Base-by-base conservation (phyloP, 2,888 invertebrate genomes). In the Drosophila pseudotalamancana region DNA sequence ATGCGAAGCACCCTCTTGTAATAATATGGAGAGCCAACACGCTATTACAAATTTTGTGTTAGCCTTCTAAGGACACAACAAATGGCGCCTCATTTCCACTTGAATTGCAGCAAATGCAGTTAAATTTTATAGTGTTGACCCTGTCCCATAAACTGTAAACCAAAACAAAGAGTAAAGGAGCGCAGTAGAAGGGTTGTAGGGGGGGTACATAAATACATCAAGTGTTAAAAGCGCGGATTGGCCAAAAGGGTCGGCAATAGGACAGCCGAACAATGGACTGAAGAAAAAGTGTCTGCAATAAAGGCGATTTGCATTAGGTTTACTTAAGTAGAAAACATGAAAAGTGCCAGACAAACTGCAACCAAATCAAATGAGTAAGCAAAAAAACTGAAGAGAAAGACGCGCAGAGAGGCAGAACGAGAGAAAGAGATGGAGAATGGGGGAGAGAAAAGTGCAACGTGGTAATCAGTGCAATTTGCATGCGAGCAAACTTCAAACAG, bases 381-480 rank as follows among this genome's bases (percentile, higher is more conserved):
- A 83, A 80, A 71, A n/a, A 42, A 48, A 39, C 54, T 32, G 32
- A 54, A 50, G 32, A 25, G 37, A 45, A 34, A 12, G 16, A 11
- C 1, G 19, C n/a, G 25, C 14, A 32, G 12, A 8, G 14, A 11
- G 16, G 4, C 1, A 6, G 11, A 6, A 6, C 25, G n/a, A 35
- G 8, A n/a, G 35, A 3, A 31, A 14, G 18, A 49, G 16, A 6
- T n/a, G n/a, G 45, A 9, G 34, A 42, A 21, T n/a, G 34, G 6
- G 19, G 12, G 57, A 29, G 40, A 35, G 63, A 63, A 77, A 84
- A 81, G 67, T 81, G 81, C 82, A 84, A 63, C 71, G 76, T 66
- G 78, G 82, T 81, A 84, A 84, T 84, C 86, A 86, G 77, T 67
- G 84, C 79, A 77, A 84, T 84, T 83, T 84, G 78, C 84, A 86